Conservation (phyloP, 2,888 invertebrate species). For the Ephialtes manifestator region DNA sequence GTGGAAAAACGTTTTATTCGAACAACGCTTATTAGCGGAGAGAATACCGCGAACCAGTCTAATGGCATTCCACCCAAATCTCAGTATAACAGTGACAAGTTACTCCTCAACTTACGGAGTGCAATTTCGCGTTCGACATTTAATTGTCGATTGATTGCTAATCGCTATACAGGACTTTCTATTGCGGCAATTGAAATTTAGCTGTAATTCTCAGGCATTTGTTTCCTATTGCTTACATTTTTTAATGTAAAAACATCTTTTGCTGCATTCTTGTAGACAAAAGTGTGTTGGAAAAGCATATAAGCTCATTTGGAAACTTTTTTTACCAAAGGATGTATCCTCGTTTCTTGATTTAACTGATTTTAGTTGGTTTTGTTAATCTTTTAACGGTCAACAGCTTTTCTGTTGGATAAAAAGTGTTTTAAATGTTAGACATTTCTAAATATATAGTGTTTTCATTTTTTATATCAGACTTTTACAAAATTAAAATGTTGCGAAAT, state of each 20-base stretch:
- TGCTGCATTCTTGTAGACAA: no score
- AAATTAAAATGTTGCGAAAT: neutral
- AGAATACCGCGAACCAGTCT: constrained; percentile 71
- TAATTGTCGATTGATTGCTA: neutral
- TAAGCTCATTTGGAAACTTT: no score
- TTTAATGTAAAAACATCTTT: no score
- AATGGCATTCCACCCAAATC: constrained; percentile 72
- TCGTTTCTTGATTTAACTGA: no score
- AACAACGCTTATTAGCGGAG: constrained; percentile 75
- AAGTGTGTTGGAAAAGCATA: no score
- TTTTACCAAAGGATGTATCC: no score
- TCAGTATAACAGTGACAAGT: constrained; percentile 29
- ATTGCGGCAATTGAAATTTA: constrained; percentile 1
- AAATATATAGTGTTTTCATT: no score
- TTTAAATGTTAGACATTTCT: no score
- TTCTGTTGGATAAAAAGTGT: no score
- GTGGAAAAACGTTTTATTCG: constrained; percentile 9
- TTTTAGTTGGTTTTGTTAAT: no score
- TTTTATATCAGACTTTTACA: no score
- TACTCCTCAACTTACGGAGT: neutral
- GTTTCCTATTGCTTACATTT: neutral
- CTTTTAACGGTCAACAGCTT: no score
- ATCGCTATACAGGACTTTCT: constrained; percentile 34
- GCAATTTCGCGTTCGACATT: constrained; percentile 1
- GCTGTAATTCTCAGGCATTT: neutral